Evolutionary conservation across 2,888 invertebrate species (phyloP), one percentile per base, ranked within the genome.

Genomic region (Strigamia maritima): DNA sequence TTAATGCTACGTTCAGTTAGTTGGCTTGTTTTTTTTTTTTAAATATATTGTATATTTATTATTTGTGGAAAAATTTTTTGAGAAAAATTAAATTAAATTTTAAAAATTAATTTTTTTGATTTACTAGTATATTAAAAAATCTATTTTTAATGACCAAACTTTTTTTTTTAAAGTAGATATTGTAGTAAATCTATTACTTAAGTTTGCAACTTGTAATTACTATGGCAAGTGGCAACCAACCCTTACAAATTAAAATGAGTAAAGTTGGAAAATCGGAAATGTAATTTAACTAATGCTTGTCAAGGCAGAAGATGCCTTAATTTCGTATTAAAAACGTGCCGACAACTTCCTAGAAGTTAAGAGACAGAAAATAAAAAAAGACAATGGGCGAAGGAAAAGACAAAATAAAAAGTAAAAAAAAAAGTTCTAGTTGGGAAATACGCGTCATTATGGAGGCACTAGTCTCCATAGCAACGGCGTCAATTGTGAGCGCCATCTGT

Each of bases 241-340:
- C 10, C 40, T 40, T 40, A 10, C 40, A 40, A 40, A 22, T 19
- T 49, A n/a, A 49, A 49, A 49, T 49, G 49, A 49, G 49, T n/a
- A 10, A 49, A 49, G 49, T 60, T 60, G 16, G 16, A 60, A 60
- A 60, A 60, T 60, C 60, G 60, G 60, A 60, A 60, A 60, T 60
- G 60, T 60, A 60, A 60, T 60, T 60, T 60, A 60, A 60, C 60
- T 60, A 24, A 24, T 60, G 60, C 60, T n/a, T 60, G 60, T 60
- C 60, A 60, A 16, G 24, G 40, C 40, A 60, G 60, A 60, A 19
- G 60, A 60, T n/a, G 60, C 60, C 60, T 60, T 60, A 60, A 60
- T 60, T 60, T 60, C 60, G 60, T 60, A 60, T 60, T 60, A 60
- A 60, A 60, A 60, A 60, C 60, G 60, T 60, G 60, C 60, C 60